These are phyloP conservation scores for Saccostrea echinata DNA, from an alignment of 1,140 invertebrate species.

Conservation along the genomic window DNA sequence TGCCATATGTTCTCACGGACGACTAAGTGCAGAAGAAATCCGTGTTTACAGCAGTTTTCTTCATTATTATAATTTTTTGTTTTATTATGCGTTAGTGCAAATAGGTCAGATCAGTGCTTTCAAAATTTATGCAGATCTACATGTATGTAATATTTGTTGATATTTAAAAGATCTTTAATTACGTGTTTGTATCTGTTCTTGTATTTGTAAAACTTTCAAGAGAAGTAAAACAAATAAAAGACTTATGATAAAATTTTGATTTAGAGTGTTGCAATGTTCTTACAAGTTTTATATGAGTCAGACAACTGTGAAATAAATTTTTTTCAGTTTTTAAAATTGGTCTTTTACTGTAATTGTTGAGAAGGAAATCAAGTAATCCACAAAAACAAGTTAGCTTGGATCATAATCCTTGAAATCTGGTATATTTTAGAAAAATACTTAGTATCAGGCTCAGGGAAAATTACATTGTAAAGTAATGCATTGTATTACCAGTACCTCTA, in stretches of 20 bases:
- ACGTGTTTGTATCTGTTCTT: slow-evolving; percentile 31
- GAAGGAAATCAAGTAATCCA: no score
- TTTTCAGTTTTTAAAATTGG: neutral
- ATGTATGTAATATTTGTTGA: slow-evolving; percentile 35
- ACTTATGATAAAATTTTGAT: slow-evolving; percentile 10
- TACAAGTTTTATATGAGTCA: neutral
- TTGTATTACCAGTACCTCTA: no score
- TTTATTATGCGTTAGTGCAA: slow-evolving; percentile 36
- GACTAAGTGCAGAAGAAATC: slow-evolving; percentile 52
- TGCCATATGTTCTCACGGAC: slow-evolving; percentile 95
- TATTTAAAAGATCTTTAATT: slow-evolving; percentile 38
- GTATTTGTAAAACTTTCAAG: slow-evolving; percentile 40
- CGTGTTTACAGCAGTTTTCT: slow-evolving; percentile 30
- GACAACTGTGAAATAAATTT: neutral
- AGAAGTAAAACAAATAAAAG: slow-evolving; percentile 29
- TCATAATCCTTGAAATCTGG: no score
- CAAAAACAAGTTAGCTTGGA: no score
- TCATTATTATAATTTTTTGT: slow-evolving; percentile 27
- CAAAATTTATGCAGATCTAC: slow-evolving; percentile 35
- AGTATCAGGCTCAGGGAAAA: no score
- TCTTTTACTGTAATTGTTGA: neutral
- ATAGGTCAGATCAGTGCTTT: slow-evolving; percentile 45
- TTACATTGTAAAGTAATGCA: no score
- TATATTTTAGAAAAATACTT: no score
- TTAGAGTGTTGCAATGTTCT: slow-evolving; percentile 21